phyloP scores from a whole-genome alignment of 2,797 vertebrate species.

The Potorous gilbertii region DNA sequence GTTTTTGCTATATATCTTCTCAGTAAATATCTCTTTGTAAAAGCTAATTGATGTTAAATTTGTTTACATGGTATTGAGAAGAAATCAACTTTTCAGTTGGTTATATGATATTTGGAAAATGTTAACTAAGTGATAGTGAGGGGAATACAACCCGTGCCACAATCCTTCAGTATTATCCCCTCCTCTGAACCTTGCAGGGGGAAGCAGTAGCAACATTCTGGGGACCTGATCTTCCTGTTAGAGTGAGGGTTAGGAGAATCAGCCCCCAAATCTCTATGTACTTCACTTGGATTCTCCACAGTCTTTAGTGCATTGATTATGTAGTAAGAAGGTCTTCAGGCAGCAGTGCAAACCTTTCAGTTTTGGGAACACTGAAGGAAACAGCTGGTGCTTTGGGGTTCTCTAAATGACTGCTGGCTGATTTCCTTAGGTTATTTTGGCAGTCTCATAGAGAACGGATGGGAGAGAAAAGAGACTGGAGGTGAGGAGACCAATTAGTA shows the following conservation, averaged over 20 bases:
- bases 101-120: neutral
- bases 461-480: neutral
- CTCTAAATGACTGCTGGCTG: neutral
- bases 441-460: neutral
- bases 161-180: neutral
- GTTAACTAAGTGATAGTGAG: neutral
- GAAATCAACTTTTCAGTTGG: neutral
- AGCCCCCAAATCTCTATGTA: neutral
- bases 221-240: neutral
- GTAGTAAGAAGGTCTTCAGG: neutral
- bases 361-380: neutral
- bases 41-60: neutral
- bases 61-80: neutral
- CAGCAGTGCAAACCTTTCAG: neutral
- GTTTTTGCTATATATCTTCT: neutral
- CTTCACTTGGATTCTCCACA: neutral
- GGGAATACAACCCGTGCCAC: neutral
- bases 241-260: neutral
- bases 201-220: neutral
- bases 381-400: neutral
- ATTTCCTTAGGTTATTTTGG: neutral
- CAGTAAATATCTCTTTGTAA: neutral
- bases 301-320: neutral
- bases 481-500: neutral
- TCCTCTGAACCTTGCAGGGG: neutral